phyloP scores from a whole-genome alignment of 2,113 vertebrate genomes.

The Coregonus clupeaformis region DNA sequence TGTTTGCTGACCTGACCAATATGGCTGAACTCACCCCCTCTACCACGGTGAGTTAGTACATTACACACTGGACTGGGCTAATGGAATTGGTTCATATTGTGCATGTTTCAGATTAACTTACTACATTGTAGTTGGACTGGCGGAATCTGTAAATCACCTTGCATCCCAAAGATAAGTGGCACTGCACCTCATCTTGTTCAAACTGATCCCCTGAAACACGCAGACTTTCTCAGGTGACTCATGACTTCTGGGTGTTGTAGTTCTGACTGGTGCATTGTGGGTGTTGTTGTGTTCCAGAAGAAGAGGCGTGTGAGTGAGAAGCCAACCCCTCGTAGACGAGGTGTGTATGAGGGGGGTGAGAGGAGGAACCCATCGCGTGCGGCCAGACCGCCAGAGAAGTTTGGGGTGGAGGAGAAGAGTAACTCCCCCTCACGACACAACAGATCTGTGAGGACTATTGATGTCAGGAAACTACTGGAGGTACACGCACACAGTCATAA shows the following conservation, averaged over 20 bases:
- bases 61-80: constrained; percentile 29
- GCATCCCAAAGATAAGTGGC: no score
- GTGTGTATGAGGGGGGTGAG: constrained; percentile 70
- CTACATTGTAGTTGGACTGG: background rate
- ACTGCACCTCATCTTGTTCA: background rate
- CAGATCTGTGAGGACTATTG: constrained; percentile 61
- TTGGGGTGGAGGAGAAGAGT: constrained; percentile 83
- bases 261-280: constrained; percentile 3
- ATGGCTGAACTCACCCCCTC: constrained; percentile 82
- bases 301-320: constrained; percentile 71
- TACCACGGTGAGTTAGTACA: constrained; percentile 73
- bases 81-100: background rate
- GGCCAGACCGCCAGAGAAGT: constrained; percentile 90
- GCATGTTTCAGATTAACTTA: background rate
- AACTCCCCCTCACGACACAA: constrained; percentile 41
- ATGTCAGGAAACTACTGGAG: constrained; percentile 79
- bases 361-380: constrained; percentile 89
- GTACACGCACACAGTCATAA: constrained; percentile 41
- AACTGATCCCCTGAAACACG: background rate
- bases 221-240: no score
- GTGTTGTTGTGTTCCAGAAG: constrained; percentile 57
- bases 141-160: no score
- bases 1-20: constrained; percentile 87
- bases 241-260: background rate
- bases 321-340: constrained; percentile 64